These are phyloP conservation scores for Todiramphus saurophagus DNA, from an alignment of 2,113 vertebrate genomes.

Conservation along the genomic window DNA sequence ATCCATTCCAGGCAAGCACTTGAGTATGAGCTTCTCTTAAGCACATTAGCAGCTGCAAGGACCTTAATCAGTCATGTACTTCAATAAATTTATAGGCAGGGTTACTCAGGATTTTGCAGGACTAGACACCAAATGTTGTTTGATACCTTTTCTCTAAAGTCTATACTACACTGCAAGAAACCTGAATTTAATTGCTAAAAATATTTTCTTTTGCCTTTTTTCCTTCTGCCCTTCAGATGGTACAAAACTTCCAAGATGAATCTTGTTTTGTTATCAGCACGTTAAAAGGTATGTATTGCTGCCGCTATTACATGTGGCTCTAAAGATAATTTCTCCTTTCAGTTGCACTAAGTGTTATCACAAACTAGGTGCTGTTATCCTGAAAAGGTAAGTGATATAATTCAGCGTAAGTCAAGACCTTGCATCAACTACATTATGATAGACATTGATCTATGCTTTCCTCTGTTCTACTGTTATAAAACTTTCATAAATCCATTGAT, in stretches of 20 bases:
- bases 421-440: neutral
- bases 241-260: slow-evolving; percentile 92
- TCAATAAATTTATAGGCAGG: neutral
- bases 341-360: neutral
- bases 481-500: neutral
- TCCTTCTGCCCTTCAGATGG: slow-evolving; percentile 82
- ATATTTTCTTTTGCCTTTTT: neutral
- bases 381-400: slow-evolving; percentile 22
- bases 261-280: slow-evolving; percentile 89
- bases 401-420: neutral
- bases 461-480: neutral
- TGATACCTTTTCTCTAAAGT: neutral
- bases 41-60: neutral
- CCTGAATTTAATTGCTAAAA: neutral
- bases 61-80: neutral
- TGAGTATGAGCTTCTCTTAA: neutral
- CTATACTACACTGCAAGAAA: neutral
- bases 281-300: slow-evolving; percentile 82
- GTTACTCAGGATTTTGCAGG: neutral
- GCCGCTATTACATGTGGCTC: neutral
- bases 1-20: neutral
- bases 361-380: neutral
- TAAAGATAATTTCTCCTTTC: neutral
- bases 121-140: neutral
- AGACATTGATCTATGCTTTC: neutral